Evolutionary conservation across 2,888 invertebrate genomes (phyloP).

Genomic region (Drosophila diplacantha): DNA sequence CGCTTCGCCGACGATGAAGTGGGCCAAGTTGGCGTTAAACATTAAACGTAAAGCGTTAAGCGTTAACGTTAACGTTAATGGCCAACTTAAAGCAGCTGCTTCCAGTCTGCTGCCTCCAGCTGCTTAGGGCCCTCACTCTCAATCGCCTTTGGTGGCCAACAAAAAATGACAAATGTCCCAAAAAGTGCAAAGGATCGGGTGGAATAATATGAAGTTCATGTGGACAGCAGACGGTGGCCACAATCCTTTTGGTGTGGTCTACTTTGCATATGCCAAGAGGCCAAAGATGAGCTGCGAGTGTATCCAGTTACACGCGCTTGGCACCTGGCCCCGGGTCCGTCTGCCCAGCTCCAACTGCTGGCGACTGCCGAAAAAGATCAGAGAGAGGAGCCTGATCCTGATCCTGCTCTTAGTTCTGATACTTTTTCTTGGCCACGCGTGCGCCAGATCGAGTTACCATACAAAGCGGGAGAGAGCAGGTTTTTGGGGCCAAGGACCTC

Average conservation of each 20-base stretch:
- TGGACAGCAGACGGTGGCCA: slow-evolving; percentile 48
- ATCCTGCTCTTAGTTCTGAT: slow-evolving; percentile 12
- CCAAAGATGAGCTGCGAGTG: slow-evolving; percentile 4
- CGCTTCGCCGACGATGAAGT: slow-evolving; percentile 62
- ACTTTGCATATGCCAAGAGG: slow-evolving; percentile 54
- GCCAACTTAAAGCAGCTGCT: slow-evolving; percentile 26
- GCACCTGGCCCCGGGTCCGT: slow-evolving; percentile 41
- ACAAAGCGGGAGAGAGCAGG: slow-evolving; percentile 6
- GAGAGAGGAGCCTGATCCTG: slow-evolving; percentile 41
- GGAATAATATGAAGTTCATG: not conserved
- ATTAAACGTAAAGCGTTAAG: slow-evolving; percentile 23
- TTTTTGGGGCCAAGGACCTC: slow-evolving; percentile 49
- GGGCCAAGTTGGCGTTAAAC: slow-evolving; percentile 55
- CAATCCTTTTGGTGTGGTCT: slow-evolving; percentile 48
- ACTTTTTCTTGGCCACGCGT: slow-evolving; percentile 60
- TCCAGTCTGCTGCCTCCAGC: slow-evolving; percentile 29
- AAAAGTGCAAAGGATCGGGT: not conserved
- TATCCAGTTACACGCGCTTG: slow-evolving; percentile 39
- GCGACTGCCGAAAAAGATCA: slow-evolving; percentile 60
- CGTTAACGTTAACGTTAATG: slow-evolving; percentile 31
- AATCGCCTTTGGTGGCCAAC: slow-evolving; percentile 65
- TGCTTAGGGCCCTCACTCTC: slow-evolving; percentile 18
- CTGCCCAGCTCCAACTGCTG: slow-evolving; percentile 35
- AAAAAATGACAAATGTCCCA: slow-evolving; percentile 17
- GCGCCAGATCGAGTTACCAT: slow-evolving; percentile 54